Conservation (phyloP, 37 sponge, comb jelly and placozoan genomes). For the Halichondria panicea region DNA sequence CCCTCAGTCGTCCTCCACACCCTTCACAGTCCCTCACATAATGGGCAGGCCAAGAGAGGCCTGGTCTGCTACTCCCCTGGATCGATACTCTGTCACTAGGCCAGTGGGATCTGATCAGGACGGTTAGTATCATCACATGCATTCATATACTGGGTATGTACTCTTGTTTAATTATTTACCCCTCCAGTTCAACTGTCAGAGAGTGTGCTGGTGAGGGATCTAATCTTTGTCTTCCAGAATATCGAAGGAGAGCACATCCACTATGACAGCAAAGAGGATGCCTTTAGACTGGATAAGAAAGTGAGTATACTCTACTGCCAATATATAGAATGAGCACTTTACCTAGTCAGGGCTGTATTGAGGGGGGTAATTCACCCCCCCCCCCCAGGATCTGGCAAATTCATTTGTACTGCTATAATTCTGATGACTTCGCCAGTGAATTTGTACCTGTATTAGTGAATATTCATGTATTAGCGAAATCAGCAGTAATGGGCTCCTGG, state of each 20-base stretch:
- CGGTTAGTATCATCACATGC: neutral
- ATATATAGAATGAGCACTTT: too few species aligned
- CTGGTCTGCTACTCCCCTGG: neutral
- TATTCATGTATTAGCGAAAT: neutral
- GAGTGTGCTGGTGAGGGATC: conserved; percentile 72
- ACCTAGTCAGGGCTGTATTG: too few species aligned
- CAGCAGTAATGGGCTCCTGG: neutral
- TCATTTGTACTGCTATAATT: neutral
- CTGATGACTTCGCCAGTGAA: neutral
- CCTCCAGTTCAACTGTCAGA: conserved; percentile 43
- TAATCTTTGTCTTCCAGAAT: conserved; percentile 93
- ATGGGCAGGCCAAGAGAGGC: conserved; percentile 5
- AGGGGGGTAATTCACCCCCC: too few species aligned
- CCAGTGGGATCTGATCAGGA: too few species aligned
- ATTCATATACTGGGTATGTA: neutral
- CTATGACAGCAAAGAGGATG: conserved; percentile 54
- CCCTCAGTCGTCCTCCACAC: conserved; percentile 24
- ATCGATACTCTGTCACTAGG: neutral
- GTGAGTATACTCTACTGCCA: conserved; percentile 17
- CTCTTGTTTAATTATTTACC: neutral
- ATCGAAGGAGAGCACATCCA: conserved; percentile 83
- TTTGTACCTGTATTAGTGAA: neutral
- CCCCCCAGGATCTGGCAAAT: too few species aligned
- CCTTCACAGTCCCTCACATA: conserved; percentile 1
- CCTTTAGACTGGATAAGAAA: conserved; percentile 57